These are phyloP conservation scores for Torymus auratus DNA, from an alignment of 2,888 invertebrate species.

Conservation along the genomic window DNA sequence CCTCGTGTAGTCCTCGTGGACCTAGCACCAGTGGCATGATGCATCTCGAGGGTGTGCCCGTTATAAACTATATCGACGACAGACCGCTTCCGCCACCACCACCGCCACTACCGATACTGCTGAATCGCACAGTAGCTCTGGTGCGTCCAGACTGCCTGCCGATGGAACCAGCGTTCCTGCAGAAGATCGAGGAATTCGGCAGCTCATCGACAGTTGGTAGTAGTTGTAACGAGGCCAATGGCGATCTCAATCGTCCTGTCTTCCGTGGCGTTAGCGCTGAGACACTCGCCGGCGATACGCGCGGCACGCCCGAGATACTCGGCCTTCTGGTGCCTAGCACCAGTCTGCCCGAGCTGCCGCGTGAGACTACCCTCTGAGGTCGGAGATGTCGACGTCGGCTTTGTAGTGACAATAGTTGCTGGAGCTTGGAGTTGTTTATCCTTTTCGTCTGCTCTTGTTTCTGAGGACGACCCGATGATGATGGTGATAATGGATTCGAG, in stretches of 20 bases:
- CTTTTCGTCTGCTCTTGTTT: not conserved
- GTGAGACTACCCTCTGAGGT: slow-evolving; percentile 69
- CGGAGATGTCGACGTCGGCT: not conserved
- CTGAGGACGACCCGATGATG: not conserved
- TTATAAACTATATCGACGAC: slow-evolving; percentile 82
- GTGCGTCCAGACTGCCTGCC: slow-evolving; percentile 54
- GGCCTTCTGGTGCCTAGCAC: slow-evolving; percentile 70
- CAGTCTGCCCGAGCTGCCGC: slow-evolving; percentile 73
- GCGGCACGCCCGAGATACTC: slow-evolving; percentile 65
- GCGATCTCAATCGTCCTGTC: slow-evolving; percentile 69
- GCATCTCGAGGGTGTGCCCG: slow-evolving; percentile 79
- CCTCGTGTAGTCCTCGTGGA: slow-evolving; percentile 76
- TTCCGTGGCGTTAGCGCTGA: slow-evolving; percentile 79
- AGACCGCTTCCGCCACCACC: slow-evolving; percentile 67
- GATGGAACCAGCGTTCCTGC: slow-evolving; percentile 59
- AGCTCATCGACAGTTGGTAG: slow-evolving; percentile 64
- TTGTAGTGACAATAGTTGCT: no score
- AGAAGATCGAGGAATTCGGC: slow-evolving; percentile 65
- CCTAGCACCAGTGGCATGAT: slow-evolving; percentile 69
- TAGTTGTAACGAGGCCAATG: slow-evolving; percentile 5
- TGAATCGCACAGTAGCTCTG: slow-evolving; percentile 15
- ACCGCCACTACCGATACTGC: not conserved
- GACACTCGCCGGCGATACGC: slow-evolving; percentile 74
- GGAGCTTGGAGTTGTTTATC: not conserved
- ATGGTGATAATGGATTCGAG: no score